Evolutionary conservation across 2,888 invertebrate genomes (phyloP).

Genomic region (Ectobius pallidus): DNA sequence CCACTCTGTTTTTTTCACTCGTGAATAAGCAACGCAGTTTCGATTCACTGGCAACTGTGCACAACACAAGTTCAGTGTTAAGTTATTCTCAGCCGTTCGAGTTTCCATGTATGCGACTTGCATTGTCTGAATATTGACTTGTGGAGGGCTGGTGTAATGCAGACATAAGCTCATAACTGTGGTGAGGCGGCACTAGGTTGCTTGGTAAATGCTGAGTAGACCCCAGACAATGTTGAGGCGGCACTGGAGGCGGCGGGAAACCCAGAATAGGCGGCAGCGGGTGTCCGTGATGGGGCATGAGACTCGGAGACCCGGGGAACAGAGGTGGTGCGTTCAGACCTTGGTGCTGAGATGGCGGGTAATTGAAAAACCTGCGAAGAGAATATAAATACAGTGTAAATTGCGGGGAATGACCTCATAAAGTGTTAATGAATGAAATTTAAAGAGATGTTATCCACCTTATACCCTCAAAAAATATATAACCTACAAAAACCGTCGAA

Average conservation of each 20-base stretch:
- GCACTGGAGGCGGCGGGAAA: constrained; percentile 15
- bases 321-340: constrained; percentile 40
- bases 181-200: constrained; percentile 14
- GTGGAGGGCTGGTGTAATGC: neutral
- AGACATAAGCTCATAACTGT: neutral
- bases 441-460: no score
- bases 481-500: no score
- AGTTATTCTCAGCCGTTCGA: neutral
- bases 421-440: no score
- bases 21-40: no score
- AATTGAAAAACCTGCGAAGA: constrained; percentile 61
- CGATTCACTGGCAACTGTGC: no score
- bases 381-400: neutral
- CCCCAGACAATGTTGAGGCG: constrained; percentile 14
- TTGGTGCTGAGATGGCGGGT: constrained; percentile 57
- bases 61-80: no score
- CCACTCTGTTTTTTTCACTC: no score
- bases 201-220: constrained; percentile 18
- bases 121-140: neutral
- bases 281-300: constrained; percentile 11
- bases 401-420: no score
- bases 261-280: constrained; percentile 37
- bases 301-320: neutral
- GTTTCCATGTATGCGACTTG: neutral
- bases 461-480: no score